These are phyloP conservation scores for Austrolebias charrua DNA, from an alignment of 2,797 vertebrate species.

Conservation along the genomic window DNA sequence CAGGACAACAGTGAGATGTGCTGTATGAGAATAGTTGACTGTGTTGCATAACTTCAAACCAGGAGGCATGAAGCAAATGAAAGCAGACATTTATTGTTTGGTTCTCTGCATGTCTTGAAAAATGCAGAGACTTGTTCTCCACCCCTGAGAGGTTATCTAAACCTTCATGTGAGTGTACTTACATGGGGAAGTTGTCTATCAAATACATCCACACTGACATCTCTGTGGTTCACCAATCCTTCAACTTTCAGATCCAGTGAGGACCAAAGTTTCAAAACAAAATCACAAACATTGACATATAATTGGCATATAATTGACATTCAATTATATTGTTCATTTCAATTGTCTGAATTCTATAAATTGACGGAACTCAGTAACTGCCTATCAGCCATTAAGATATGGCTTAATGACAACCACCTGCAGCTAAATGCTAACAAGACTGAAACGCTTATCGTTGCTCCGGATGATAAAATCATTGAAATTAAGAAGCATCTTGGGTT, in stretches of 20 bases:
- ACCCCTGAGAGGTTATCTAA: conserved; percentile 15
- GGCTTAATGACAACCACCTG: no score
- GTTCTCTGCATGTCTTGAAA: neutral
- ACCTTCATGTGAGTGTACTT: neutral
- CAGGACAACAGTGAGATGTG: no score
- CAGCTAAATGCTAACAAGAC: no score
- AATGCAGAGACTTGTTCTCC: conserved; percentile 1
- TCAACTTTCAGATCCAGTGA: neutral
- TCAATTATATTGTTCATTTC: no score
- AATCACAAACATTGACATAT: no score
- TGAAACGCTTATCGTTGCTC: no score
- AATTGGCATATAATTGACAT: no score
- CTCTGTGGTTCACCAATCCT: neutral
- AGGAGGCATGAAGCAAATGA: neutral
- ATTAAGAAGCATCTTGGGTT: no score
- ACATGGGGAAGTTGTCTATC: neutral
- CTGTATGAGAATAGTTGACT: conserved; percentile 6
- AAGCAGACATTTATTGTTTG: neutral
- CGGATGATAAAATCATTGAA: no score
- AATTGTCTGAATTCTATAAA: no score
- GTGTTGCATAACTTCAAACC: neutral
- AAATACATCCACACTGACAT: neutral
- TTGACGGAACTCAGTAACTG: no score
- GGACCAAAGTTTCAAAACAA: conserved; percentile 2
- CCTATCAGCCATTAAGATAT: no score